Base-by-base conservation (phyloP, 37 sponge, comb jelly and placozoan genomes). In the Lycopodina hypogea region DNA sequence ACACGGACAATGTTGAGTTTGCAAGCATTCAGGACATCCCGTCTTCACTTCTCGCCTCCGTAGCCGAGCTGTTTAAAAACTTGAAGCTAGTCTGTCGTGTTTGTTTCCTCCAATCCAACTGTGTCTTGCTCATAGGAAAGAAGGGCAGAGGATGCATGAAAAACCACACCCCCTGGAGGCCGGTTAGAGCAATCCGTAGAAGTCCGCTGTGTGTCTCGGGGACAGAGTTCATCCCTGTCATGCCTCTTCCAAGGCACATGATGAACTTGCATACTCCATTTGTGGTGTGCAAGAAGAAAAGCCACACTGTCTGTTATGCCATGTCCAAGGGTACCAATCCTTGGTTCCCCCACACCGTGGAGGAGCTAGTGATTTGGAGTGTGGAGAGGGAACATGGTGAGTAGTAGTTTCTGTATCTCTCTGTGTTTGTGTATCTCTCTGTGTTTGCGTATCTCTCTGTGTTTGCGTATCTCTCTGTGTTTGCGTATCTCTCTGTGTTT, bases 321-420 rank as follows among this genome's bases (percentile, higher is more conserved):
- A 76, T 76, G 83, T 72, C 87, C 18, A 38, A 39, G 35, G 72
- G 53, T 11, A 71, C 70, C 22, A 81, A 81, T 56, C 88, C 88
- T 15, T 87, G 88, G 88, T 87, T 87, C 57, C 88, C 87, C 21
- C 91, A 90, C 75, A 72, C 91, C 33, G 87, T 86, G 34, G 91
- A 90, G 58, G 91, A 90, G 63, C 70, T 81, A 36, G 91, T 90
- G 2, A 82, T 90, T 9, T 90, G 91, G 91, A 86, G 80, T 59
- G 83, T 90, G 24, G 91, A 90, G 76, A 86, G 86, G 74, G 86
- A 90, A 67, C 55, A 1, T 57, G 82, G 90, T 85, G 17, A 26
- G 89, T 62, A 26, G 21, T 60, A 52, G 53, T 52, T 52, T 15
- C 11, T 48, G 32, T 24, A 23, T 42, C 33, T 24, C 7, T 48